These are phyloP conservation scores for Corythaeola cristata DNA, from an alignment of 2,113 vertebrate species.

Conservation along the genomic window DNA sequence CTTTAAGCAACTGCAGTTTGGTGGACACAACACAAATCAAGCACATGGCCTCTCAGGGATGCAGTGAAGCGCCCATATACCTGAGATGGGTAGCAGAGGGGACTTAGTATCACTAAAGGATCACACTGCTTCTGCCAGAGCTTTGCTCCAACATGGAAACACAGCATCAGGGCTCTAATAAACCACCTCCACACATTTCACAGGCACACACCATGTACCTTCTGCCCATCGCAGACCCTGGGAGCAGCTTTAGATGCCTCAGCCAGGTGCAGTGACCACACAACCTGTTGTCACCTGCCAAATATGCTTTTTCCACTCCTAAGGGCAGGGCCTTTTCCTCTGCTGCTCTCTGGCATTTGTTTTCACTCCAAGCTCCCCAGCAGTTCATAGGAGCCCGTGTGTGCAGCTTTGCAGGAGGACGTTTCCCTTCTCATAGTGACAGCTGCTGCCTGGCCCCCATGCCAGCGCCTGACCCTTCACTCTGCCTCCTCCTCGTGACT, in stretches of 20 bases:
- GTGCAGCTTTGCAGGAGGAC: not conserved
- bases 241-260: not conserved
- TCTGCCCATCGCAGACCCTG: not conserved
- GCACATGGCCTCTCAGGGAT: not conserved
- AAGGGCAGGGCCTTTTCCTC: not conserved
- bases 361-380: not conserved
- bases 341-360: not conserved
- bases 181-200: accelerated
- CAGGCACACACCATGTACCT: accelerated
- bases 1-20: not conserved
- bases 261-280: not conserved
- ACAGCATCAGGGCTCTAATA: not conserved
- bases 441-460: not conserved
- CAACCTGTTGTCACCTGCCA: not conserved
- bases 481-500: accelerated
- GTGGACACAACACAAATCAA: not conserved
- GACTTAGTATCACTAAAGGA: accelerated
- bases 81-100: not conserved
- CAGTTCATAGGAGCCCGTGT: accelerated
- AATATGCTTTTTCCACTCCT: not conserved
- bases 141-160: not conserved
- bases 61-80: not conserved
- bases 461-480: accelerated
- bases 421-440: not conserved
- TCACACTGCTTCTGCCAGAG: not conserved